Conservation (phyloP, 2,113 vertebrate genomes). For the Eudyptes chrysolophus region DNA sequence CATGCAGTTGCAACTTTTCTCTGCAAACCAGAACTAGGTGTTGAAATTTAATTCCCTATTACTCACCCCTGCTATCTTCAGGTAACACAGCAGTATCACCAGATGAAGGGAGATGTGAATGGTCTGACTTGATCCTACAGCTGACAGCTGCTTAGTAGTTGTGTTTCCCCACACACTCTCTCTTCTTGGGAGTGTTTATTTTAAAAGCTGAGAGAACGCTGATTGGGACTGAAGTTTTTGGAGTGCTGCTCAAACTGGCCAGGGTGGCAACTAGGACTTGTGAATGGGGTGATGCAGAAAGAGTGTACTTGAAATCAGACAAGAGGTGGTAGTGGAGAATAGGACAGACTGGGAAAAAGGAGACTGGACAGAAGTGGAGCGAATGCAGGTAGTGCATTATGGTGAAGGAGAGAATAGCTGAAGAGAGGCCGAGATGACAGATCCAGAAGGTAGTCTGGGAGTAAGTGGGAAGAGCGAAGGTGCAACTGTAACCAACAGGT, state of each 20-base stretch:
- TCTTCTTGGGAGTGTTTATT: background rate
- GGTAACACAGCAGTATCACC: background rate
- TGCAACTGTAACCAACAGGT: background rate
- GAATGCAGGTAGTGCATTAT: background rate
- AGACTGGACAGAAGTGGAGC: background rate
- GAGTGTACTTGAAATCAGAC: background rate
- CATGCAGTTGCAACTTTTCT: background rate
- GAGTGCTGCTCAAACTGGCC: background rate
- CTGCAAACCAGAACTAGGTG: background rate
- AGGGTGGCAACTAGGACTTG: background rate
- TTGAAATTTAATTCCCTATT: background rate
- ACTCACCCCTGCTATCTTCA: background rate
- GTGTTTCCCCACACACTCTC: background rate
- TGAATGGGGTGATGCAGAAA: background rate
- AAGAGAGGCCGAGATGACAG: background rate
- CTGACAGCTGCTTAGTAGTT: background rate
- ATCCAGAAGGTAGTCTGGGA: background rate
- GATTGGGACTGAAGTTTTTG: background rate
- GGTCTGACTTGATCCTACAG: background rate
- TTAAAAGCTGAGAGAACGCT: background rate
- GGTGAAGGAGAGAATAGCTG: background rate
- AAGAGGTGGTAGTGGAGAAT: background rate
- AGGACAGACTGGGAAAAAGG: background rate
- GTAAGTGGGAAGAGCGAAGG: background rate
- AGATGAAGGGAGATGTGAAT: background rate